Base-by-base conservation (phyloP, 2,888 invertebrate genomes). In the Teleogryllus oceanicus region DNA sequence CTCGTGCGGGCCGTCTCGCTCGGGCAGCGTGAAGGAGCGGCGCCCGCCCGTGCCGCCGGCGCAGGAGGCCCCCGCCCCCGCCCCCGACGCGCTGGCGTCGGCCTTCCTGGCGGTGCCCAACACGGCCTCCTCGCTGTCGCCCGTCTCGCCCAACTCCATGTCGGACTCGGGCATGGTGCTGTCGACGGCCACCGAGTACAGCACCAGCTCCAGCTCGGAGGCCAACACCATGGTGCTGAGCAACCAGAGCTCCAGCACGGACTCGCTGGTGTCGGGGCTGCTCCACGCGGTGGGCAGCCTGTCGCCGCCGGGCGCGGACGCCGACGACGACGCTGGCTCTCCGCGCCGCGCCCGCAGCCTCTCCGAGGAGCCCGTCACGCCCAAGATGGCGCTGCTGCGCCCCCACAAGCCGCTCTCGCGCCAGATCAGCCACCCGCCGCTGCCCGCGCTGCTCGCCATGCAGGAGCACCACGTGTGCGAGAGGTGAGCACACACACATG, bases 371-470 rank as follows among this genome's bases (percentile, higher is more conserved):
- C 74, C 37, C 62, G 80, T 78, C 49, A 76, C 80, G 49, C 77
- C 77, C 24, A 76, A 37, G 76, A 76, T 24, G 21, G 21, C 37
- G 21, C 76, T 76, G 13, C 37, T 81, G n/a, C 80, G 83, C 16
- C 78, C 82, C 13, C 94, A 94, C 86, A 92, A 92, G 83, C 93
- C 93, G 2, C 85, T 94, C 79, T 91, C 92, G 18, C 88, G 94
- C 50, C 92, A 92, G 83, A 88, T 89, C 81, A 88, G 88, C 78
- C 85, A 84, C 80, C 84, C 85, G 11, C 84, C 84, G 24, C 75
- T 75, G 75, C 75, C 75, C 13, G 20, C 75, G 21, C 20, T 24
- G 75, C 37, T 75, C 74, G 77, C 78, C n/a, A 80, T 81, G 76
- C 79, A 81, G 78, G 81, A 80, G 77, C 82, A 88, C 88, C 75